Evolutionary conservation across 2,888 invertebrate species (phyloP).

Genomic region (Oxytorus armatus): DNA sequence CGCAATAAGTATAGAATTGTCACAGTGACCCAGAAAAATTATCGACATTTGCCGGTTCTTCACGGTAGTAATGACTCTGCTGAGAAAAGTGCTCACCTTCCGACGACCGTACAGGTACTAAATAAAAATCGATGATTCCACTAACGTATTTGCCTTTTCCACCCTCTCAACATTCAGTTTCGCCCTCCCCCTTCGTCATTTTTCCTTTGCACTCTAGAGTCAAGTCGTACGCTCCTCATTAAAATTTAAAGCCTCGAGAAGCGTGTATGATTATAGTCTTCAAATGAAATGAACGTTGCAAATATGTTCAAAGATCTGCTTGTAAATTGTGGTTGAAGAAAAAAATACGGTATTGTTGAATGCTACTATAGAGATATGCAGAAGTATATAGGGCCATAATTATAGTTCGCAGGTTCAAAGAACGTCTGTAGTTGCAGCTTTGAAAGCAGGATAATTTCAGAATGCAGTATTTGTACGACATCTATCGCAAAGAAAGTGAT

Average conservation of each 20-base stretch:
- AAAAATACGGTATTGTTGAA: too few species aligned
- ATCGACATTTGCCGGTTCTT: neutral
- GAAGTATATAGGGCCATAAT: too few species aligned
- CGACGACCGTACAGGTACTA: conserved; percentile 25
- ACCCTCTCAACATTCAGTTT: neutral
- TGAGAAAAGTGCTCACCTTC: neutral
- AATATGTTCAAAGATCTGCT: too few species aligned
- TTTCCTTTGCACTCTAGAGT: neutral
- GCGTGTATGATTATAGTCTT: too few species aligned
- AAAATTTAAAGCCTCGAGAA: neutral
- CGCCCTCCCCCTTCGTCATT: neutral
- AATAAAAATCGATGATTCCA: conserved; percentile 22
- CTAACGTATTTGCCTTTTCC: too few species aligned
- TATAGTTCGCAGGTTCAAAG: too few species aligned
- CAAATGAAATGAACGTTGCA: too few species aligned
- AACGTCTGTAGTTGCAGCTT: neutral
- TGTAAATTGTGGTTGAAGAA: too few species aligned
- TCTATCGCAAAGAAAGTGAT: too few species aligned
- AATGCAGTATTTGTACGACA: neutral
- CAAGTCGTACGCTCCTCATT: neutral
- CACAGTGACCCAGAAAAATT: neutral
- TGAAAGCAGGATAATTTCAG: neutral
- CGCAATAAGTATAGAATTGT: neutral
- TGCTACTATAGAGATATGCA: too few species aligned
- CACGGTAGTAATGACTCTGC: neutral